A percentile compares a stretch with the other conserved stretches of the same genome.
These are phyloP conservation scores for Polyploca ridens DNA, from an alignment of 2,888 invertebrate genomes.

Conservation along the genomic window DNA sequence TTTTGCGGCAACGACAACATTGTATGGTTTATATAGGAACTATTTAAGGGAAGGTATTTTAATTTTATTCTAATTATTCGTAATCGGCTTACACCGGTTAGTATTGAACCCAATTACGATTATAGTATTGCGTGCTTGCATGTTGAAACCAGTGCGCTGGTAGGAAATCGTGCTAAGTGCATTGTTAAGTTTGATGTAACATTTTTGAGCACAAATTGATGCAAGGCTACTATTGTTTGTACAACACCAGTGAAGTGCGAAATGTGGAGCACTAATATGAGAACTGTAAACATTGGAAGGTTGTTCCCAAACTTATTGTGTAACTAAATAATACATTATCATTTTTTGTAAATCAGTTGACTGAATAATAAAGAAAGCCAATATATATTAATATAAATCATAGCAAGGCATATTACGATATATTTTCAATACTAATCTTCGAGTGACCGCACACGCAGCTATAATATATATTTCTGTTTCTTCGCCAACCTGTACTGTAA, in stretches of 20 bases:
- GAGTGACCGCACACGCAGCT: too few species aligned
- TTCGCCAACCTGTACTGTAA: too few species aligned
- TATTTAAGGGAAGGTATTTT: background rate
- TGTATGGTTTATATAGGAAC: background rate
- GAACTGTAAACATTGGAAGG: constrained; percentile 54
- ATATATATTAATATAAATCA: too few species aligned
- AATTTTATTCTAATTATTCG: background rate
- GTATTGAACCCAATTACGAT: constrained; percentile 21
- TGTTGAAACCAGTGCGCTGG: constrained; percentile 41
- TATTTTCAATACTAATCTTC: too few species aligned
- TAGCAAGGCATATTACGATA: too few species aligned
- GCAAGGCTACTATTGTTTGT: constrained; percentile 65
- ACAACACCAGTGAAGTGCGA: constrained; percentile 43
- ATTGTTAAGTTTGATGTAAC: constrained; percentile 49
- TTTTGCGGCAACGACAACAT: too few species aligned
- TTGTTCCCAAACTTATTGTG: constrained; percentile 23
- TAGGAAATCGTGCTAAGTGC: constrained; percentile 49
- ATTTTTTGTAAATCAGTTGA: background rate
- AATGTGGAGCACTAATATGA: constrained; percentile 55
- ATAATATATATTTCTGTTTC: too few species aligned
- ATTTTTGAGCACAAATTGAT: constrained; percentile 46
- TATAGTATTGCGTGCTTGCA: constrained; percentile 31
- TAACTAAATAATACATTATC: background rate
- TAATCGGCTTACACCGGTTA: constrained; percentile 14
- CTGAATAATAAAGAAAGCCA: background rate